Evolutionary conservation across 1,140 invertebrate genomes (phyloP), one percentile per base, ranked within the genome.

Genomic region (Trichomalopsis sarcophagae): DNA sequence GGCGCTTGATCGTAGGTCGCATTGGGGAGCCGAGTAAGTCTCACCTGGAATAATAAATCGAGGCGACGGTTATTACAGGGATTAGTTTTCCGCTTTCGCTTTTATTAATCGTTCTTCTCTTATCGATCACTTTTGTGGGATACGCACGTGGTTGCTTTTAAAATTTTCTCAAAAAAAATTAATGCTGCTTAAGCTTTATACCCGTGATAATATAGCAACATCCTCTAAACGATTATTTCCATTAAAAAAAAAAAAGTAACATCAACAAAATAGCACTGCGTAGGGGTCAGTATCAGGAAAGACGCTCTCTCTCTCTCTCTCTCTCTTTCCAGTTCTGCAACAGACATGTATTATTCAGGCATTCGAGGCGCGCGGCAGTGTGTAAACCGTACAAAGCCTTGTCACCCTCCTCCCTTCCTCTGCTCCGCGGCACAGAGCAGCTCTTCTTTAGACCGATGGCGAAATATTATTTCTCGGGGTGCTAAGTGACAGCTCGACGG

Each of bases 401-500:
- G 23, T 44, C 7, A 17, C 17, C 47, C 14, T 23, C 36, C 17
- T 36, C 17, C 23, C 40, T 76, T 73, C 36, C 47, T 77, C 36
- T 84, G 30, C 62, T 30, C 44, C 36, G 62, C 66, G 9, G 44
- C 30, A 71, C 50, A 36, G 2, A 33, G 79, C 7, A 33, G 30
- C 82, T 13, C 81, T 62, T 86, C 87, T 87, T 86, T 87, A 86
- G 88, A 76, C 87, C 82, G 40, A 84, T 55, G 84, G 86, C 82
- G 87, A 88, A 88, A 90, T 88, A 90, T 89, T 90, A 90, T 90
- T 90, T 89, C 87, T 88, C 84, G 81, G 85, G 86, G 87, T 87
- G 83, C 86, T 91, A 91, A 91, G 89, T 91, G 90, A 91, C 90
- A 91, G 85, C 68, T 40, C 66, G 89, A 90, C 81, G 86, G 89